Conservation (phyloP, 1,140 invertebrate genomes). For the Pseudachorutes palmiensis region DNA sequence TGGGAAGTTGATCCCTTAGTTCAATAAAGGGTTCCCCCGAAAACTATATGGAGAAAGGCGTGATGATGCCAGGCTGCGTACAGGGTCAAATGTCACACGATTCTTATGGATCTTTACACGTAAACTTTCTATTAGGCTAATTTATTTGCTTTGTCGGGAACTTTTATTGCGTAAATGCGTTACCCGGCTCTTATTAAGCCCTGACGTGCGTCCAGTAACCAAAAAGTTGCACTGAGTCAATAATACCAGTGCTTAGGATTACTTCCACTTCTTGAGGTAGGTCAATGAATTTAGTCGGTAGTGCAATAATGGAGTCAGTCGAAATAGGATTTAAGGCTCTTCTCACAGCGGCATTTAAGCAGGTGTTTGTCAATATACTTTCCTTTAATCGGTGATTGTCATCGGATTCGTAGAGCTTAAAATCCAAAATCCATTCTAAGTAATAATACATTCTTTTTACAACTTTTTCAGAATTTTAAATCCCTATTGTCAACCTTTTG, state of each 20-base stretch:
- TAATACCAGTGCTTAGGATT: background rate
- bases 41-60: too few relatives aligned
- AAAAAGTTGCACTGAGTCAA: background rate
- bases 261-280: background rate
- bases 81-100: conserved; percentile 8
- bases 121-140: background rate
- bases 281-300: background rate
- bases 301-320: background rate
- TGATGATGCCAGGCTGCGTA: too few relatives aligned
- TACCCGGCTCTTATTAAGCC: too few relatives aligned
- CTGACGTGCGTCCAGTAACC: too few relatives aligned
- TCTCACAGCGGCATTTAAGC: too few relatives aligned
- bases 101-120: background rate
- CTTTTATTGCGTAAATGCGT: too few relatives aligned
- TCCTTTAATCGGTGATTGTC: conserved; percentile 24
- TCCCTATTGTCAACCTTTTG: background rate
- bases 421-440: too few relatives aligned
- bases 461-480: background rate
- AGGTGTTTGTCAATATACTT: conserved; percentile 18
- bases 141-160: background rate
- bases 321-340: background rate
- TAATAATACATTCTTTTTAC: too few relatives aligned
- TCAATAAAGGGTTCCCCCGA: conserved; percentile 26
- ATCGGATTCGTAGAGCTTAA: conserved; percentile 26
- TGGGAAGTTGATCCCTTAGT: conserved; percentile 25